Conservation (phyloP, 2,888 invertebrate species). For the Plagodis pulveraria region DNA sequence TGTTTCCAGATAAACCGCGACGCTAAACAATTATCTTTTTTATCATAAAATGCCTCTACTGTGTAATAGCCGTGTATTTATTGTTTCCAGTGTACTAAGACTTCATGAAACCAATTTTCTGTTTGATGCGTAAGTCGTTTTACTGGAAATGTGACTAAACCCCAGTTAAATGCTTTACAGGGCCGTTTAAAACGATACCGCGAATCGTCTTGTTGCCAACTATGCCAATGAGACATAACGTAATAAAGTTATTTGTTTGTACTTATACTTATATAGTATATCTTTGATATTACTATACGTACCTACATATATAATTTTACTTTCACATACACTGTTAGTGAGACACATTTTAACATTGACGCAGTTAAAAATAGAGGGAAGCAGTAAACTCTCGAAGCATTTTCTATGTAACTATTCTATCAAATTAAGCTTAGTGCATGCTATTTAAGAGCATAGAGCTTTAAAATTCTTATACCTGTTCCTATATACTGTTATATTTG, state of each 20-base stretch:
- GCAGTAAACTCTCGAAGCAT: conserved; percentile 9
- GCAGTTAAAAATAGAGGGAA: too few relatives aligned
- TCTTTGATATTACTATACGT: too few relatives aligned
- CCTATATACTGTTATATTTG: too few relatives aligned
- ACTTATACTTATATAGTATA: too few relatives aligned
- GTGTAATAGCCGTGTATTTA: conserved; percentile 11
- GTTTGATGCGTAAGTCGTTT: conserved; percentile 30
- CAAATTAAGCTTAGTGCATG: too few relatives aligned
- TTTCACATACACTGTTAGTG: conserved; percentile 14
- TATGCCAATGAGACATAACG: conserved; percentile 20
- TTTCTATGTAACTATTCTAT: conserved; percentile 2
- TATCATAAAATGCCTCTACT: conserved; percentile 2
- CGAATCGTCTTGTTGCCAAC: conserved; percentile 6
- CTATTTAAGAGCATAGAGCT: too few relatives aligned
- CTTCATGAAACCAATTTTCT: conserved; percentile 34
- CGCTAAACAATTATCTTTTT: conserved; percentile 20
- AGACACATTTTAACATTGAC: background rate
- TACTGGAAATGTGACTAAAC: conserved; percentile 38
- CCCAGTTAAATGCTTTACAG: conserved; percentile 21
- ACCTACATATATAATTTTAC: conserved; percentile 5
- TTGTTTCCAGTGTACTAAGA: conserved; percentile 17
- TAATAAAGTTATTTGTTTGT: too few relatives aligned
- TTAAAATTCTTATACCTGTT: too few relatives aligned
- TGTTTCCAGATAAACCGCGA: conserved; percentile 29
- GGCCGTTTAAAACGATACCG: conserved; percentile 23